Evolutionary conservation across 1,140 invertebrate genomes (phyloP), one percentile per base, ranked within the genome.

Genomic region (Pygmarrhopalites habei): DNA sequence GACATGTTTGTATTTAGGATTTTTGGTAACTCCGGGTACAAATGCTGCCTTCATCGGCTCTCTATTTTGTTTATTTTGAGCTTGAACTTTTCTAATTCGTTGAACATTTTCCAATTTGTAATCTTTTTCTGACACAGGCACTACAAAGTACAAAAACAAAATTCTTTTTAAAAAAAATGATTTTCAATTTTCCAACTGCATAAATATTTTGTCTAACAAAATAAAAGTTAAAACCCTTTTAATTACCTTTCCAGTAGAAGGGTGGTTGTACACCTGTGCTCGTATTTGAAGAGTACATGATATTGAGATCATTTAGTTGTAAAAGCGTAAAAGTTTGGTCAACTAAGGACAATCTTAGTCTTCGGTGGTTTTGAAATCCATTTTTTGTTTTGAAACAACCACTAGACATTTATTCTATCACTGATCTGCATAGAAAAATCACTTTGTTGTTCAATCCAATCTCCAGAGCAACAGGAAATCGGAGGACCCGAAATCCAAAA

Each of bases 11-110:
- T 71, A 71, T 53, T 65, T 68, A 44, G 57, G 35, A 62, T 71
- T 71, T 59, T 68, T 68, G 1, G 69, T 71, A 2, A 71, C 66
- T 21, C 69, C 69, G 29, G 69, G 69, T 43, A 71, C 62, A 32
- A 68, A 71, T 14, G 49, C 57, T 25, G 64, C 66, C 35, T 66
- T 71, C 52, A 71, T 23, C n/a, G 69, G 59, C 52, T 65, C 51
- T 3, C 28, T 47, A 26, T 59, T 64, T 7, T 46, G 41, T 47
- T 67, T 51, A 5, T 57, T 29, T 21, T 65, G 56, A n/a, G 57
- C 47, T 10, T 51, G 41, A 14, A 64, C 57, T 32, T 60, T 43
- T 15, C 62, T 51, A 39, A 71, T 64, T 30, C 61, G 28, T 19
- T 60, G 19, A 19, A 53, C 43, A 53, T 71, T 71, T 39, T 71